These are phyloP conservation scores for Trogon surrucura DNA, from an alignment of 2,113 vertebrate genomes.

Conservation along the genomic window DNA sequence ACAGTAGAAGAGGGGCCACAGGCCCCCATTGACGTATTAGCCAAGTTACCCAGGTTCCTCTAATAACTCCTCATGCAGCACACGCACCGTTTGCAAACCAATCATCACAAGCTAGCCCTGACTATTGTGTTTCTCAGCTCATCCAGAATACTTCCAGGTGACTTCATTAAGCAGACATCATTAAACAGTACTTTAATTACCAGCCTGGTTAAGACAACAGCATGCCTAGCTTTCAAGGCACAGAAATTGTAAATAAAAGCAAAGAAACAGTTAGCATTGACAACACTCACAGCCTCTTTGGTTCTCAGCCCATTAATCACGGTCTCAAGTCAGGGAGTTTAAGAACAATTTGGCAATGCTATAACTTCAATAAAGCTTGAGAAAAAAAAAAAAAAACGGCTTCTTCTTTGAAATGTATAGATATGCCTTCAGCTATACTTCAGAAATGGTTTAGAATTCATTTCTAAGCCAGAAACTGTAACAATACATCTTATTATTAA, in stretches of 20 bases:
- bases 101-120: neutral
- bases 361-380: constrained; percentile 16
- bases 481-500: constrained; percentile 21
- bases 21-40: accelerated
- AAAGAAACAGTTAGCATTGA: neutral
- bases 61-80: neutral
- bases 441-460: neutral
- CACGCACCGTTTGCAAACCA: neutral
- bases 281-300: neutral
- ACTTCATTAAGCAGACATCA: neutral
- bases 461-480: neutral
- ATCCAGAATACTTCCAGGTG: neutral
- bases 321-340: neutral
- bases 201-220: constrained; percentile 22
- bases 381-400: neutral
- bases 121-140: neutral
- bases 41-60: neutral
- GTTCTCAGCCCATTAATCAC: neutral
- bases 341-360: neutral
- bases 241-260: neutral
- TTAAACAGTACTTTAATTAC: constrained; percentile 20
- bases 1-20: neutral
- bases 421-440: constrained; percentile 26
- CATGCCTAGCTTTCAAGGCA: neutral
- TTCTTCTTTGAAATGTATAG: constrained; percentile 31